Evolutionary conservation across 1,140 invertebrate species (phyloP).

Genomic region (Chrysomallon squamiferum): DNA sequence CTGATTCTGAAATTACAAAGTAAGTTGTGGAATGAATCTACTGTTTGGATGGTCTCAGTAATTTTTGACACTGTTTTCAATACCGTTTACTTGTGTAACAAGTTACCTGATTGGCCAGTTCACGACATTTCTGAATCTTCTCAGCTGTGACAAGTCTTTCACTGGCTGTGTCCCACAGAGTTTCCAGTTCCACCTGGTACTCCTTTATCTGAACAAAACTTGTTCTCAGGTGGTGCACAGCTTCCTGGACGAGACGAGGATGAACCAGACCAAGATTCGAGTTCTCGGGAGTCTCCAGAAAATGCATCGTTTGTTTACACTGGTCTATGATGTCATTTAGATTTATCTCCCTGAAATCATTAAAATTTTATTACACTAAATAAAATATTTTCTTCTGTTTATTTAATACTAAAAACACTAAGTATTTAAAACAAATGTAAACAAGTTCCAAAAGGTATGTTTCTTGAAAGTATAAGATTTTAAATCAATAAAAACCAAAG

Average conservation of each 20-base stretch:
- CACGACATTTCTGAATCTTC: constrained; percentile 22
- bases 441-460: no score
- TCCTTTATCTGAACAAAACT: constrained; percentile 13
- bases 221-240: constrained; percentile 1
- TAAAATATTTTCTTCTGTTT: neutral
- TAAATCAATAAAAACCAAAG: no score
- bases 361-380: no score
- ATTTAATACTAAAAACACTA: no score
- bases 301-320: constrained; percentile 29
- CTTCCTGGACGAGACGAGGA: neutral
- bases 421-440: no score
- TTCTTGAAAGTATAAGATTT: no score
- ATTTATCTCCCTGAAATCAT: constrained; percentile 18
- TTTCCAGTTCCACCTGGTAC: constrained; percentile 9
- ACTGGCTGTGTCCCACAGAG: constrained; percentile 17
- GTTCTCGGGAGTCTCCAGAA: constrained; percentile 13
- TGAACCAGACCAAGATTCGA: constrained; percentile 9
- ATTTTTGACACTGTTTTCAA: no score
- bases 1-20: no score
- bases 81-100: no score
- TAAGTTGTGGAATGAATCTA: no score
- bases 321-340: constrained; percentile 11
- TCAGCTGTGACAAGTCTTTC: constrained; percentile 9
- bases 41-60: no score
- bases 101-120: constrained; percentile 24